Evolutionary conservation across 1,140 invertebrate genomes (phyloP).

Genomic region (Amyelois transitella): DNA sequence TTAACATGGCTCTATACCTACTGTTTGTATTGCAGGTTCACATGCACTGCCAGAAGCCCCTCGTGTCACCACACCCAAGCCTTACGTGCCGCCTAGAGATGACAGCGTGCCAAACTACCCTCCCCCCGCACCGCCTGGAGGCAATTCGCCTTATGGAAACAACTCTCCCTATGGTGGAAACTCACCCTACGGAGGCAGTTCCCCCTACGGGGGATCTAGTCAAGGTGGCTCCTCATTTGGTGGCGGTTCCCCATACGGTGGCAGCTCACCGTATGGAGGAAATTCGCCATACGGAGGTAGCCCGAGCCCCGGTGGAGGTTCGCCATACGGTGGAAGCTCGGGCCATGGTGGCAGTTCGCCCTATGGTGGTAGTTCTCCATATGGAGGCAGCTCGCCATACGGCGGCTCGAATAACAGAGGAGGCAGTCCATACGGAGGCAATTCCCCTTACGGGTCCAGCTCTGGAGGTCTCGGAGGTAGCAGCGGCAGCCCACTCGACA

Average conservation of each 20-base stretch:
- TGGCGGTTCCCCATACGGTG: conserved; percentile 27
- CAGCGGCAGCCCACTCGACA: conserved; percentile 41
- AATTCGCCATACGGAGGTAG: conserved; percentile 25
- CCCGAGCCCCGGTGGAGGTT: conserved; percentile 28
- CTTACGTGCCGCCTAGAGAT: conserved; percentile 35
- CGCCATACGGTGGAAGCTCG: conserved; percentile 30
- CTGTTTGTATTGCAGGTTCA: conserved; percentile 38
- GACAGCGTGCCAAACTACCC: conserved; percentile 57
- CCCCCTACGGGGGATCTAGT: conserved; percentile 27
- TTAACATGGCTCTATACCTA: neutral
- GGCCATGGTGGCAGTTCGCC: conserved; percentile 29
- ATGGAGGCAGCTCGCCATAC: conserved; percentile 27
- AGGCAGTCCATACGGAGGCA: conserved; percentile 27
- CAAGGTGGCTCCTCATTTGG: conserved; percentile 26
- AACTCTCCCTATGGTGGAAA: conserved; percentile 33
- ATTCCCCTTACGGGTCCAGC: conserved; percentile 10
- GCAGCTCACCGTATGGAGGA: conserved; percentile 31
- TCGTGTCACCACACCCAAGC: conserved; percentile 42
- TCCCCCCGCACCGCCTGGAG: conserved; percentile 50
- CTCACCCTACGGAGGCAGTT: conserved; percentile 32
- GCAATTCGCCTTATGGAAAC: conserved; percentile 18
- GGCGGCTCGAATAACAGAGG: conserved; percentile 35
- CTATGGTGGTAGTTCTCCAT: conserved; percentile 25
- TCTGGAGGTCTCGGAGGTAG: conserved; percentile 28
- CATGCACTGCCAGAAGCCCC: conserved; percentile 39